These are phyloP conservation scores for Anguilla anguilla DNA, from an alignment of 2,797 vertebrate genomes.

Conservation along the genomic window DNA sequence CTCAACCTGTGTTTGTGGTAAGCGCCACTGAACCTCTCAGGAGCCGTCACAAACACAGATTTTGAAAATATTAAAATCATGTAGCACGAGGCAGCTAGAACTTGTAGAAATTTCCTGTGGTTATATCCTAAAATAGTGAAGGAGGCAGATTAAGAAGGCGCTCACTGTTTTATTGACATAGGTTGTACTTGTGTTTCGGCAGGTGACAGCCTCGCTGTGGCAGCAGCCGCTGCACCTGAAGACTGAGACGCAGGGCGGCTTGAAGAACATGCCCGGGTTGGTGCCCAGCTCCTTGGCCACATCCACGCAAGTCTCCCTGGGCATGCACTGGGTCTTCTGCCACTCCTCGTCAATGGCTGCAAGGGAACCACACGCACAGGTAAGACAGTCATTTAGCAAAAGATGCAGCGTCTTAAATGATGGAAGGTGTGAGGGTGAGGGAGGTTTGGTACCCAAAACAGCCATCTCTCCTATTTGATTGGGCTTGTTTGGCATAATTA, in stretches of 20 bases:
- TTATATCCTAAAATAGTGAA: not conserved
- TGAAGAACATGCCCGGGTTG: slow-evolving; percentile 89
- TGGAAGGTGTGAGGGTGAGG: not conserved
- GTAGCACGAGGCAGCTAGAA: too few relatives aligned
- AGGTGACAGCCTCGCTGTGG: slow-evolving; percentile 88
- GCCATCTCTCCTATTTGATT: not conserved
- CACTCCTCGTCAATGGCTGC: slow-evolving; percentile 94
- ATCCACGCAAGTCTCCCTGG: slow-evolving; percentile 91
- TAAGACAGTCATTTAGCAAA: not conserved
- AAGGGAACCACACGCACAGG: not conserved
- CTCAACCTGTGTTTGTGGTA: too few relatives aligned
- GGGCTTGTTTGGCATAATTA: not conserved
- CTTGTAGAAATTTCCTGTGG: not conserved
- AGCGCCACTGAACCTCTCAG: too few relatives aligned
- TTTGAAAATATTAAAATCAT: too few relatives aligned
- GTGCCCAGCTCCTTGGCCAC: slow-evolving; percentile 90
- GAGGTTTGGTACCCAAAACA: not conserved
- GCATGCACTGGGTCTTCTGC: slow-evolving; percentile 93
- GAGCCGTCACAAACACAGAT: too few relatives aligned
- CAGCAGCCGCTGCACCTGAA: slow-evolving; percentile 94
- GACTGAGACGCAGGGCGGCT: slow-evolving; percentile 91
- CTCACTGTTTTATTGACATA: slow-evolving; percentile 94
- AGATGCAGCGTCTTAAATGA: not conserved
- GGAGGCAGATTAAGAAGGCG: not conserved
- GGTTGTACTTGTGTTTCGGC: slow-evolving; percentile 86